Percentiles rank a stretch among this genome's conserved stretches.
Conservation (phyloP, 1,140 invertebrate genomes). For the Helicoverpa zea region DNA sequence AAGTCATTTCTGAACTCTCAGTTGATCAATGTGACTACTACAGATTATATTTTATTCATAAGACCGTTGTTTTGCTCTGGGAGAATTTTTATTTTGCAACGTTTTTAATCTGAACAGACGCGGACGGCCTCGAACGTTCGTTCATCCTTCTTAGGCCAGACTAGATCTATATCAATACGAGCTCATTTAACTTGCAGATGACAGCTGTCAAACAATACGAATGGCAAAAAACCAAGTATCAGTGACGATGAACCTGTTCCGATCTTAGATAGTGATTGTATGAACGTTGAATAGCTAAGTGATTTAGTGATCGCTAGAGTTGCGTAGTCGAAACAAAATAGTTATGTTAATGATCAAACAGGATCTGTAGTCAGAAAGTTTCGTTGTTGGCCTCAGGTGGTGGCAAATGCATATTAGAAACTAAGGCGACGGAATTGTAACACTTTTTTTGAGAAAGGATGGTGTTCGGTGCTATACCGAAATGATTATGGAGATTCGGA, state of each 20-base stretch:
- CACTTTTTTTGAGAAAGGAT: neutral
- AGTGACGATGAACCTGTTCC: constrained; percentile 17
- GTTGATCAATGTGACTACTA: too few relatives aligned
- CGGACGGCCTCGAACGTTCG: constrained; percentile 12
- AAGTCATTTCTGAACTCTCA: neutral
- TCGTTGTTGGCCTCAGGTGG: neutral
- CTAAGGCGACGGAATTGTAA: neutral
- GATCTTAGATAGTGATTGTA: constrained; percentile 18
- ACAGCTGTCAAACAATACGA: constrained; percentile 36
- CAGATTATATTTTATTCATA: too few relatives aligned
- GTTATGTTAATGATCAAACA: constrained; percentile 15
- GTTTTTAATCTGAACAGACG: constrained; percentile 10
- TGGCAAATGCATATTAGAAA: neutral
- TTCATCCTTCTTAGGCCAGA: constrained; percentile 34
- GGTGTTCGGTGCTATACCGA: too few relatives aligned
- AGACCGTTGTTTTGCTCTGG: too few relatives aligned
- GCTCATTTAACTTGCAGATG: constrained; percentile 41
- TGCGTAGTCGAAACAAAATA: constrained; percentile 34
- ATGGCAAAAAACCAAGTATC: constrained; percentile 31
- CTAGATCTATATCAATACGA: constrained; percentile 15
- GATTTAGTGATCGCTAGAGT: constrained; percentile 6
- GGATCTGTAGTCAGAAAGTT: constrained; percentile 13
- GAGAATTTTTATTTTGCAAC: neutral
- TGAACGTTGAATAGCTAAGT: neutral
- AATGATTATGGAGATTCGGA: too few relatives aligned